Evolutionary conservation across 2,113 vertebrate genomes (phyloP).

Genomic region (Gorilla gorilla): DNA sequence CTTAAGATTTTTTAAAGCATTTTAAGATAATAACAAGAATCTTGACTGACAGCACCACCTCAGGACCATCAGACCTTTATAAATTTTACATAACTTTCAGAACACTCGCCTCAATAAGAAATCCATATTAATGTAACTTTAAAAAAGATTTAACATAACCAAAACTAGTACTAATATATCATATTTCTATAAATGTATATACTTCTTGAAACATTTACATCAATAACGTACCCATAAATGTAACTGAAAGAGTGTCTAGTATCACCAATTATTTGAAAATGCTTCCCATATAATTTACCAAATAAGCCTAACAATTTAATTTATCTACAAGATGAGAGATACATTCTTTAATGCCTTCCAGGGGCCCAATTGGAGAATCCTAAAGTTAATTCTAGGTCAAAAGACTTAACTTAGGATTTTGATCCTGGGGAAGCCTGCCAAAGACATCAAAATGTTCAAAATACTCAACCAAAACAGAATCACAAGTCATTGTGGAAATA

Average conservation of each 20-base stretch:
- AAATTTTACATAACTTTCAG: background rate
- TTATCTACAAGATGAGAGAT: background rate
- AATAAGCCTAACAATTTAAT: background rate
- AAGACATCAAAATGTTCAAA: background rate
- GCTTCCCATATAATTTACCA: background rate
- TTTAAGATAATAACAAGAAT: background rate
- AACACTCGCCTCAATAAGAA: background rate
- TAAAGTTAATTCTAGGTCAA: background rate
- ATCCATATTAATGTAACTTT: background rate
- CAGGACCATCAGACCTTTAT: background rate
- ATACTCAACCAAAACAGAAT: background rate
- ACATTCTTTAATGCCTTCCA: background rate
- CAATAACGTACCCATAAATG: background rate
- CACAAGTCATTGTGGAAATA: background rate
- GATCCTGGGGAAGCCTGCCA: background rate
- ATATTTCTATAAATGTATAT: background rate
- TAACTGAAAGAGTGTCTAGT: background rate
- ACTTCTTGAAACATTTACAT: background rate
- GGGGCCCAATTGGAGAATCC: background rate
- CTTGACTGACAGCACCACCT: background rate
- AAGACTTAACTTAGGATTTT: background rate
- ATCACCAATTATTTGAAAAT: background rate
- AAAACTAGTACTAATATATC: background rate
- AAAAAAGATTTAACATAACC: background rate
- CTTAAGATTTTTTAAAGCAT: background rate